Evolutionary conservation across 2,888 invertebrate genomes (phyloP).

Genomic region (Netelia inedita): DNA sequence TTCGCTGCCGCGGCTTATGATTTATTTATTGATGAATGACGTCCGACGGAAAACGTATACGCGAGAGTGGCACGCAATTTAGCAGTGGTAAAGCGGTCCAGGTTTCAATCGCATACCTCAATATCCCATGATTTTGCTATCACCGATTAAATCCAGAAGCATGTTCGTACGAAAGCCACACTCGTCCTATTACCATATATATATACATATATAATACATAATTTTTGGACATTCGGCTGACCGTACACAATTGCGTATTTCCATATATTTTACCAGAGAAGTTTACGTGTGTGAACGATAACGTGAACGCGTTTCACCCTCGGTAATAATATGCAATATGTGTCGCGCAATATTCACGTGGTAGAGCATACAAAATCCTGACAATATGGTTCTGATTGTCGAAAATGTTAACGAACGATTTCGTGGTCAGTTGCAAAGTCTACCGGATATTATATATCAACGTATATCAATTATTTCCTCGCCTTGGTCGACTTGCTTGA

Average conservation of each 20-base stretch:
- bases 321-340: constrained; percentile 34
- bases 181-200: constrained; percentile 1
- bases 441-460: constrained; percentile 54
- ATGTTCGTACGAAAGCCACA: constrained; percentile 18
- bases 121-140: constrained; percentile 47
- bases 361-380: constrained; percentile 2
- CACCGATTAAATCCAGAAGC: constrained; percentile 43
- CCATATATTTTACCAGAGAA: constrained; percentile 14
- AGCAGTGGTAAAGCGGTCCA: constrained; percentile 5
- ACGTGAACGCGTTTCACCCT: constrained; percentile 11
- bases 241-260: constrained; percentile 44
- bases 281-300: constrained; percentile 24
- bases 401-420: constrained; percentile 58
- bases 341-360: constrained; percentile 37
- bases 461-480: constrained; percentile 61
- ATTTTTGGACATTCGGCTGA: constrained; percentile 23
- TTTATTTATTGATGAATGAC: constrained; percentile 67
- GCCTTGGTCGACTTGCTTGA: constrained; percentile 58
- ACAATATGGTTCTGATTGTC: constrained; percentile 50
- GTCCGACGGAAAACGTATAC: constrained; percentile 51
- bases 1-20: constrained; percentile 60
- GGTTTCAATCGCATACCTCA: constrained; percentile 8
- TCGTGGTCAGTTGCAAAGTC: constrained; percentile 28
- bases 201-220: constrained; percentile 31
- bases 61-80: constrained; percentile 6